A percentile compares a stretch with the other conserved stretches of the same genome.
Conservation (phyloP, 1,140 invertebrate genomes). For the Eriocheir sinensis region DNA sequence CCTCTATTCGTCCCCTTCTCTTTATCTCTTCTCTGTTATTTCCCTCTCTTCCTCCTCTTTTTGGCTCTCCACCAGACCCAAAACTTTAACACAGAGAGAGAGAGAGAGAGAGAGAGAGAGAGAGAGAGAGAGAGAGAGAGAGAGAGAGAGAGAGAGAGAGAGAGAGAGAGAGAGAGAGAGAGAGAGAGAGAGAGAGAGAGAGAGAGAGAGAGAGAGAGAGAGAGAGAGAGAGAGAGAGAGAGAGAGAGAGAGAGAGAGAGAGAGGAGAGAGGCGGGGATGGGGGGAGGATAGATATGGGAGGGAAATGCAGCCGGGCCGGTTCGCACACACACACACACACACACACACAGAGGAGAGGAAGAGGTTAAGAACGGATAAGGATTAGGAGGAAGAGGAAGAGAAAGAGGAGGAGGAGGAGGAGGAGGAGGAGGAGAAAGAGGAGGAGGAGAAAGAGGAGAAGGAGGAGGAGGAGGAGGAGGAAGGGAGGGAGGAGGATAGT, state of each 20-base stretch:
- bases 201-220: too few species aligned
- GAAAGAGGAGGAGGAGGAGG: not conserved
- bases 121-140: not conserved
- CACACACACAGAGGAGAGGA: too few species aligned
- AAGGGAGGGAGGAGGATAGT: too few species aligned
- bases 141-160: not conserved
- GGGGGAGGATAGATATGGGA: not conserved
- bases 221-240: conserved; percentile 33
- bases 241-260: not conserved
- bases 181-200: too few species aligned
- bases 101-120: not conserved
- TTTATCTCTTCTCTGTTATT: too few species aligned
- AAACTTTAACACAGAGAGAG: too few species aligned
- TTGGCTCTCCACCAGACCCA: too few species aligned
- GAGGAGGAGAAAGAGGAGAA: not conserved
- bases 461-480: not conserved
- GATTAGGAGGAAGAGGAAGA: not conserved
- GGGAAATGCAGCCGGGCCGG: not conserved
- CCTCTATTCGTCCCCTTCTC: too few species aligned
- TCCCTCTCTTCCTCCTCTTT: too few species aligned
- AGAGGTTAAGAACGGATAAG: too few species aligned
- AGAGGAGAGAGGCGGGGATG: not conserved
- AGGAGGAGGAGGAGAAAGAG: not conserved
- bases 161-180: too few species aligned
- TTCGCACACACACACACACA: too few species aligned